A percentile compares a stretch with the other conserved stretches of the same genome.
These are phyloP conservation scores for Bubo bubo DNA, from an alignment of 2,113 vertebrate species.

Conservation along the genomic window DNA sequence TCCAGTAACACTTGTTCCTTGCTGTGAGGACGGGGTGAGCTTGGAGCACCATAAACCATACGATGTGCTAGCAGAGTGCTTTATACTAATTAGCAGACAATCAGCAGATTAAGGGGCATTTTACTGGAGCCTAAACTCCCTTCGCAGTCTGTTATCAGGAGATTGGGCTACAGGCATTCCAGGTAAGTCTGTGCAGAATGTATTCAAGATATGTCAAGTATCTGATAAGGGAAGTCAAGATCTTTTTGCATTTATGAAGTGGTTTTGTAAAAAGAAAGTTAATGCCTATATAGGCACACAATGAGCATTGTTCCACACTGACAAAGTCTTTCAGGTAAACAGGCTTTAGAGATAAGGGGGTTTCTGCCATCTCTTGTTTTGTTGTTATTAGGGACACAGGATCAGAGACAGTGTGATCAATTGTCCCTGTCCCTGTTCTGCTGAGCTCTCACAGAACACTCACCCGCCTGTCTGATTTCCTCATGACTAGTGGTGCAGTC, in stretches of 20 bases:
- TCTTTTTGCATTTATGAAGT: not conserved
- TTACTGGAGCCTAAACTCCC: not conserved
- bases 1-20: not conserved
- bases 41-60: not conserved
- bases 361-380: not conserved
- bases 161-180: not conserved
- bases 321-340: not conserved
- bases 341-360: not conserved
- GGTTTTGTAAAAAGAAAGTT: not conserved
- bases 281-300: accelerated
- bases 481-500: constrained; percentile 88
- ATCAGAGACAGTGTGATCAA: accelerated
- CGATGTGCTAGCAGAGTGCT: not conserved
- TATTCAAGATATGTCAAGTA: not conserved
- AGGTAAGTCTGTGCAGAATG: not conserved
- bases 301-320: not conserved
- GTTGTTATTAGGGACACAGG: accelerated
- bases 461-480: constrained; percentile 43
- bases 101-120: not conserved
- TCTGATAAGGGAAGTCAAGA: not conserved
- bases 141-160: not conserved
- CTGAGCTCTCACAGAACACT: not conserved
- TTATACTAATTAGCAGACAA: not conserved
- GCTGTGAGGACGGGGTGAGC: not conserved
- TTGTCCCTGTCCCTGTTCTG: accelerated